Conservation (phyloP, 2,797 vertebrate genomes). For the Labroides dimidiatus region DNA sequence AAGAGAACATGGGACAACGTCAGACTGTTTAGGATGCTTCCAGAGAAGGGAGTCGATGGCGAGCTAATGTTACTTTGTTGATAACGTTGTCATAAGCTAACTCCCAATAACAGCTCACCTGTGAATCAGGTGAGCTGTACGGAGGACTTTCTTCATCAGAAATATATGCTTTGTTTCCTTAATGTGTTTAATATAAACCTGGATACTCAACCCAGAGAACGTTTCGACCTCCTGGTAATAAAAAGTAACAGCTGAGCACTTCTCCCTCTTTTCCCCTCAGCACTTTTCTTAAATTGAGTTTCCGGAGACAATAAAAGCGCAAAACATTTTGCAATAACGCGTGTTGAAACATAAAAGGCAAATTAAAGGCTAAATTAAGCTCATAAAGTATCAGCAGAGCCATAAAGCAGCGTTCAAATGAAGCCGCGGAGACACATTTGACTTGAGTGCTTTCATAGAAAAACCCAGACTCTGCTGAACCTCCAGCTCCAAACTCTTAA, state of each 20-base stretch:
- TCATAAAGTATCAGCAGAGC: slow-evolving; percentile 24
- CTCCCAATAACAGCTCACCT: too few relatives aligned
- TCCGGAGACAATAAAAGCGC: slow-evolving; percentile 2
- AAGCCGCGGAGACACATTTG: slow-evolving; percentile 28
- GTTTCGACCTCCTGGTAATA: background rate
- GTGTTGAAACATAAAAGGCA: slow-evolving; percentile 20
- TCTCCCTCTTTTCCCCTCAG: background rate
- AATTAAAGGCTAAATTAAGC: slow-evolving; percentile 28
- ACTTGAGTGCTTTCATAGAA: slow-evolving; percentile 8
- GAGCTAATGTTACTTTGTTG: too few relatives aligned
- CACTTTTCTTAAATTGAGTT: slow-evolving; percentile 2
- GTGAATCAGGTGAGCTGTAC: too few relatives aligned
- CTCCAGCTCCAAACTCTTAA: slow-evolving; percentile 10
- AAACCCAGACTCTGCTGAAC: slow-evolving; percentile 1
- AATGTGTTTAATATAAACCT: background rate
- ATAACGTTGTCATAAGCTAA: too few relatives aligned
- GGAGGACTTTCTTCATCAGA: too few relatives aligned
- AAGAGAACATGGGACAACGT: too few relatives aligned
- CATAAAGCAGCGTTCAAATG: slow-evolving; percentile 32
- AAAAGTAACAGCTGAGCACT: background rate
- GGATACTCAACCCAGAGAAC: background rate
- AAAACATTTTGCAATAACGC: slow-evolving; percentile 6
- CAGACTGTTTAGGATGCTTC: too few relatives aligned
- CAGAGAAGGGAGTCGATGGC: too few relatives aligned
- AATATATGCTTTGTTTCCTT: too few relatives aligned